Percentiles rank a stretch among this genome's conserved stretches.
Evolutionary conservation across 2,797 vertebrate genomes (phyloP).

Genomic region (Brachyalestes nurse): DNA sequence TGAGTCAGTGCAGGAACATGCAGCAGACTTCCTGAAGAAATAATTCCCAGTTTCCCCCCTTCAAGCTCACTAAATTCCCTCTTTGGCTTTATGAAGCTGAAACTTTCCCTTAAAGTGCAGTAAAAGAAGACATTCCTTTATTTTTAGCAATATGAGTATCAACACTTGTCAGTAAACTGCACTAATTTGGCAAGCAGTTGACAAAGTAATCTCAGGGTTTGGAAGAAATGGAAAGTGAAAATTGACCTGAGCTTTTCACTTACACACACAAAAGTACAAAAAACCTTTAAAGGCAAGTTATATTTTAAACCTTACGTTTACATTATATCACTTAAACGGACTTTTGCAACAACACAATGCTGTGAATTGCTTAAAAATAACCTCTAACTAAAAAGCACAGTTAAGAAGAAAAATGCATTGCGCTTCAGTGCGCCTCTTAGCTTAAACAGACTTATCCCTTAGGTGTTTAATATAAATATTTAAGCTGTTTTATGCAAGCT

Average conservation of each 20-base stretch:
- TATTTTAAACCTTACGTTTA: neutral
- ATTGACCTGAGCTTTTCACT: neutral
- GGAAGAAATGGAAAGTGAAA: neutral
- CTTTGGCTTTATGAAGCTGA: slow-evolving; percentile 12
- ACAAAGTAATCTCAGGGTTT: neutral
- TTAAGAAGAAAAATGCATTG: neutral
- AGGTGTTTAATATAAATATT: neutral
- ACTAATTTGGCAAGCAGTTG: neutral
- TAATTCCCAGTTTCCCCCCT: slow-evolving; percentile 39
- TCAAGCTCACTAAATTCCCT: neutral
- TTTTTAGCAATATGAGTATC: neutral
- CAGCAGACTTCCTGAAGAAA: slow-evolving; percentile 45
- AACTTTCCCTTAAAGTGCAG: neutral
- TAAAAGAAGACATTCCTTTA: neutral
- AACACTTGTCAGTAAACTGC: neutral
- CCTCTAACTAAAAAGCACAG: neutral
- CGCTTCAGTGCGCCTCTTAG: neutral
- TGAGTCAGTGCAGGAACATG: slow-evolving; percentile 56
- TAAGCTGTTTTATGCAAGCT: neutral
- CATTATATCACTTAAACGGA: neutral
- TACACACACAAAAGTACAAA: neutral
- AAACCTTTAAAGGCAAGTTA: neutral
- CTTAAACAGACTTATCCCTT: neutral
- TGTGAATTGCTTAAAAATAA: neutral
- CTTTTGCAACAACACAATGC: neutral